Base-by-base conservation (phyloP, 2,113 vertebrate species). In the Felis catus region DNA sequence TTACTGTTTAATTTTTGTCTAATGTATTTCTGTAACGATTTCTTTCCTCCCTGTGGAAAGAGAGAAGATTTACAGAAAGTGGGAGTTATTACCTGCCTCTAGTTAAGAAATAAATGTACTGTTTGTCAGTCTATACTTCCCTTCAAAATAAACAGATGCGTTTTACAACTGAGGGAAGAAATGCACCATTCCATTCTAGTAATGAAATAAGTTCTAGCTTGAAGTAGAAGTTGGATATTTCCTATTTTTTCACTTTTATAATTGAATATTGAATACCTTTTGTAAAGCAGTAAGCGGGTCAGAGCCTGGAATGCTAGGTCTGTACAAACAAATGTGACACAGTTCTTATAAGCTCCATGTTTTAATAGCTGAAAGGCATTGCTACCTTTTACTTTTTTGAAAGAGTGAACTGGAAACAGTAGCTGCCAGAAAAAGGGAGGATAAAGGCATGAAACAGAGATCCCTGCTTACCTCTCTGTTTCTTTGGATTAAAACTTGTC, bases 81-180 rank as follows among this genome's bases (percentile, higher is more conserved):
- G 13, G 25, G 96, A 89, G 74, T 91, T 88, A 91, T 81, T 45
- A 55, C 23, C 45, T 76, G 63, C 58, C 58, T 96, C 41, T 86
- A 66, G 9, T 94, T 95, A 93, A 82, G 70, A 90, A 94, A 79
- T 86, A 94, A 85, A 83, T 66, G 86, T 4, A 41, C 33, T 79
- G 5, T 61, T 68, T 91, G 63, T 94, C 36, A 79, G 55, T 48
- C 74, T 89, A 1, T 73, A 21, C 25, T 94, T 84, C 39, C 36
- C 70, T 90, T 96, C 39, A 61, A 95, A 94, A 96, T 88, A 97
- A 95, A 92, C 91, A n/a, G 71, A 15, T 78, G 13, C 70, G 11
- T 80, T 95, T 97, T 71, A 21, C 61, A 61, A 92, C 63, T 74
- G 78, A 85, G 39, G 19, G 51, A 85, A 71, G 92, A 81, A 80